phyloP scores from a whole-genome alignment of 2,888 invertebrate genomes.

The Eretmocerus hayati region DNA sequence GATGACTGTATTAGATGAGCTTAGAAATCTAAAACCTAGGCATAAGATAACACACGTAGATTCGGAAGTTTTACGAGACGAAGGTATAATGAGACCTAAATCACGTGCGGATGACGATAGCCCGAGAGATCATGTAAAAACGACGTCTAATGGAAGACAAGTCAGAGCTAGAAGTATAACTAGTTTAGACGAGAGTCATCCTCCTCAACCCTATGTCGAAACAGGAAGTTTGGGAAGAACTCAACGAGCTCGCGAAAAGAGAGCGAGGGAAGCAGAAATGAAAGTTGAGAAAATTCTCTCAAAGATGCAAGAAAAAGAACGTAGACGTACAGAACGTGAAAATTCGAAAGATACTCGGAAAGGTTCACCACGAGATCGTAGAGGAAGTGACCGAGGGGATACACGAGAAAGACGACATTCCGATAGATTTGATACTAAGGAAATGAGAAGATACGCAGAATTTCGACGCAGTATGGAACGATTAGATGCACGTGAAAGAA shows the following conservation, averaged over 20 bases:
- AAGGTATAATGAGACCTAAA: conserved; percentile 45
- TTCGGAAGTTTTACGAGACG: conserved; percentile 42
- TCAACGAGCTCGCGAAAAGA: conserved; percentile 32
- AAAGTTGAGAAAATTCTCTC: conserved; percentile 30
- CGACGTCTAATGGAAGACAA: conserved; percentile 26
- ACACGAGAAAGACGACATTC: conserved; percentile 29
- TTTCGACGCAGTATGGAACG: conserved; percentile 38
- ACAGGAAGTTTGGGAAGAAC: conserved; percentile 42
- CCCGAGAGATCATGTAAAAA: conserved; percentile 32
- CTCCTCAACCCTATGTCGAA: conserved; percentile 32
- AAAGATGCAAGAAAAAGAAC: conserved; percentile 35
- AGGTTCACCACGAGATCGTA: conserved; percentile 30
- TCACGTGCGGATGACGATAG: conserved; percentile 44
- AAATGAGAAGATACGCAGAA: conserved; percentile 31
- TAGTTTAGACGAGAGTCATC: conserved; percentile 36
- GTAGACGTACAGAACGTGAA: conserved; percentile 35
- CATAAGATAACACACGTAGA: conserved; percentile 44
- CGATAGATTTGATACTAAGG: conserved; percentile 31
- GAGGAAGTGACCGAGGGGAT: conserved; percentile 33
- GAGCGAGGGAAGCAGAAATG: conserved; percentile 29
- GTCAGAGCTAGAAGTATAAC: conserved; percentile 39
- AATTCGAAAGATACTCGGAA: conserved; percentile 34
- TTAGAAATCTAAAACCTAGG: conserved; percentile 40
- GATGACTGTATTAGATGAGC: conserved; percentile 40
- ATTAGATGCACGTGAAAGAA: conserved; percentile 33